A percentile compares a stretch with the other conserved stretches of the same genome.
phyloP scores from a whole-genome alignment of 64 coral and sea anemone species.

The Actinia equina region DNA sequence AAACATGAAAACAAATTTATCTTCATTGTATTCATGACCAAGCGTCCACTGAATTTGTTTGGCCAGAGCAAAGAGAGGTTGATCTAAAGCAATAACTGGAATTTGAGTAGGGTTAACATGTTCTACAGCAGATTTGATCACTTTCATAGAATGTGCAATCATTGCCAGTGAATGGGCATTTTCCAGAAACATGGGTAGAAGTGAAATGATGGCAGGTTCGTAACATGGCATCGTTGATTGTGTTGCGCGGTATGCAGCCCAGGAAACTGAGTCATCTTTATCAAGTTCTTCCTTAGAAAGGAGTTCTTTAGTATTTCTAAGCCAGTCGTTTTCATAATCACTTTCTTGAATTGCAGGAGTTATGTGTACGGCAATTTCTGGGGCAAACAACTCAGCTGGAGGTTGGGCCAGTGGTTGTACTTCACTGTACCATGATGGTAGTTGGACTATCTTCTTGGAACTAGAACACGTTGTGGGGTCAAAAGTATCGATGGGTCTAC shows the following conservation, averaged over 20 bases:
- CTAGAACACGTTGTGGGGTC: not conserved
- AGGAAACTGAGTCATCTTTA: not conserved
- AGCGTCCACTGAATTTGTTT: not conserved
- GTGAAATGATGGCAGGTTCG: conserved; percentile 10
- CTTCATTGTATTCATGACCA: no score
- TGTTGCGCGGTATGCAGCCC: conserved; percentile 44
- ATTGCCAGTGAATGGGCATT: conserved; percentile 26
- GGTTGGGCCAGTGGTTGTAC: not conserved
- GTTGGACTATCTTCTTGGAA: conserved; percentile 7
- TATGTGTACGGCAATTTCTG: not conserved
- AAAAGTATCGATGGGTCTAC: not conserved
- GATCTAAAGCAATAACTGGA: not conserved
- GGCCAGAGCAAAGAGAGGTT: not conserved
- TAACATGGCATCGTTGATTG: conserved; percentile 13
- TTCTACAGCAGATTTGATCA: not conserved
- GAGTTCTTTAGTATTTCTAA: not conserved
- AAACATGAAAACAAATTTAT: no score
- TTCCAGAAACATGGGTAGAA: conserved; percentile 46
- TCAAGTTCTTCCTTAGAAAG: not conserved
- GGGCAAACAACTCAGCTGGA: no score
- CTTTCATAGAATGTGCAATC: conserved; percentile 29
- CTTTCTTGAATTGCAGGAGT: not conserved
- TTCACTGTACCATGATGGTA: conserved; percentile 19
- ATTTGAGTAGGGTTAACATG: conserved; percentile 7
- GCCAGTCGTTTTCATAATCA: conserved; percentile 8